Conservation (phyloP, 2,888 invertebrate genomes). For the Stenotaenia linearis region DNA sequence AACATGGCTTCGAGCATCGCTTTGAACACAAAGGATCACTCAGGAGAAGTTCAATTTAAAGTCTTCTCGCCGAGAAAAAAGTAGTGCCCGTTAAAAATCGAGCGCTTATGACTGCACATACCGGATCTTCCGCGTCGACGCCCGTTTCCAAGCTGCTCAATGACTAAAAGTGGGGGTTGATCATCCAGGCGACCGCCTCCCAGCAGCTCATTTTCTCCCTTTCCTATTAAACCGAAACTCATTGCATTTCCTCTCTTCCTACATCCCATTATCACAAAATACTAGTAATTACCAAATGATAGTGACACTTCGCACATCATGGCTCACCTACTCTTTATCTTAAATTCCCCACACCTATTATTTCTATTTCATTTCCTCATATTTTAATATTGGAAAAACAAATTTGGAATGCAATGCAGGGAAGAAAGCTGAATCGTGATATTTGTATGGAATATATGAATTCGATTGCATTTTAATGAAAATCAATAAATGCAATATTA, state of each 20-base stretch:
- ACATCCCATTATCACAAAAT: neutral
- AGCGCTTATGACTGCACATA: neutral
- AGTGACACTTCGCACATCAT: neutral
- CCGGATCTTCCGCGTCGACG: neutral
- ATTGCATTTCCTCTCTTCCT: neutral
- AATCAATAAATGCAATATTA: too few species aligned
- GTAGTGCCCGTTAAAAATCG: neutral
- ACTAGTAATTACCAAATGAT: neutral
- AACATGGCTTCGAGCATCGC: neutral
- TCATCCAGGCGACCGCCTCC: neutral
- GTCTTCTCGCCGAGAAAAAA: neutral
- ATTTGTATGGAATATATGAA: too few species aligned
- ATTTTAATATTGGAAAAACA: too few species aligned
- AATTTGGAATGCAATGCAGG: too few species aligned
- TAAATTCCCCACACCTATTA: neutral
- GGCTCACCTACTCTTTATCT: neutral
- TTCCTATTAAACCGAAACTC: neutral
- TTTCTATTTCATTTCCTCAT: too few species aligned
- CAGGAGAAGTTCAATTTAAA: neutral
- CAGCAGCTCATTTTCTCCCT: neutral
- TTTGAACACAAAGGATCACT: neutral
- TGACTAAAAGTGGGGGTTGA: neutral
- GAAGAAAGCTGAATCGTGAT: too few species aligned
- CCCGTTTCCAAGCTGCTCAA: neutral
- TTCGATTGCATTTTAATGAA: too few species aligned